Base-by-base conservation (phyloP, 2,888 invertebrate species). In the Ariolimax columbianus region DNA sequence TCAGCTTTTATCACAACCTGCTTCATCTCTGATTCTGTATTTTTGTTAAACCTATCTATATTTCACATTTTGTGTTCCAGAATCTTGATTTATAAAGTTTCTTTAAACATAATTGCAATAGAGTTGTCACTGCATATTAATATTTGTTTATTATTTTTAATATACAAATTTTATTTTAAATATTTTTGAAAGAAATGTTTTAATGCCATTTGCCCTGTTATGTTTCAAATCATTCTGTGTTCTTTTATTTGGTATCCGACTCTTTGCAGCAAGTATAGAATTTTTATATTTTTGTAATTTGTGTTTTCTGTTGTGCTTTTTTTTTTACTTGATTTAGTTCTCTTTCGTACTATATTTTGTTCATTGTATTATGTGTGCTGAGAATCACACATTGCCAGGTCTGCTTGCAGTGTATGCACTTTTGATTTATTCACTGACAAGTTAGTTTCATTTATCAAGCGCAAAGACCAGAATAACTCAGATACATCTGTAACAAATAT, bases 211-310 rank as follows among this genome's bases (percentile, higher is more conserved):
- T 63, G n/a, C 3, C n/a, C 11, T 63, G 59, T n/a, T 63, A n/a
- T n/a, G 4, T n/a, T n/a, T 63, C 17, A n/a, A 26, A 23, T 63
- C 55, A 23, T 11, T n/a, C 11, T 63, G n/a, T n/a, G 4, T 63
- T 63, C 59, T 63, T 26, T 63, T 63, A n/a, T 63, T 63, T 63
- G n/a, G n/a, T 63, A 63, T 63, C 59, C 17, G n/a, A 63, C 59
- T 63, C 4, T 63, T 63, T 63, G n/a, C 59, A 63, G 59, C 59
- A 63, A n/a, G 59, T n/a, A 63, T 63, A n/a, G 59, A 26, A 63
- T 63, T n/a, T 63, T 63, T 63, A 7, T 1, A n/a, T 55, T 9
- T 55, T 55, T 55, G 3, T 55, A 9, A 23, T 19, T 55, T 55
- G 23, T 55, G 55, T 63, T n/a, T 63, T 63, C 55, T 63, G 59